Conservation (phyloP, 1,140 invertebrate genomes). For the Bombus turneri region DNA sequence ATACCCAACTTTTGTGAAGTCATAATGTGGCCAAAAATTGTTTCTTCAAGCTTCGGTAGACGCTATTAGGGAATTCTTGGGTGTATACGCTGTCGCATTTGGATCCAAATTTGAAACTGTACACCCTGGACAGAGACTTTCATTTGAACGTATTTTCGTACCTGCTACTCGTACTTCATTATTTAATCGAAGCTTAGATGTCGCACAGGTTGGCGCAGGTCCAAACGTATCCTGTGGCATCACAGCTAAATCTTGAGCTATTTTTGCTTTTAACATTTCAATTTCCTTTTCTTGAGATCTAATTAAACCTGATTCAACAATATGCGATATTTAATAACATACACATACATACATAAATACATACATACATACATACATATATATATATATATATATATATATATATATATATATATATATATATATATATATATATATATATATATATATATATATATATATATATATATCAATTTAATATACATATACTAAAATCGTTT, state of each 20-base stretch:
- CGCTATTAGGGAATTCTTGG: conserved; percentile 86
- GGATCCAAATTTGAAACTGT: conserved; percentile 91
- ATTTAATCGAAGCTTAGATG: conserved; percentile 85
- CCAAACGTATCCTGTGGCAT: conserved; percentile 91
- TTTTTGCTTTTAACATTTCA: conserved; percentile 93
- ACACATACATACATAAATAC: neutral
- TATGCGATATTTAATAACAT: neutral
- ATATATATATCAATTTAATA: neutral
- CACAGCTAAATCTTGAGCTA: conserved; percentile 95
- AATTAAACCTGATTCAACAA: conserved; percentile 85
- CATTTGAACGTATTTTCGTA: conserved; percentile 79
- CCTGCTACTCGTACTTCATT: conserved; percentile 78
- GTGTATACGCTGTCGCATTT: conserved; percentile 95
- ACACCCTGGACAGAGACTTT: conserved; percentile 80
- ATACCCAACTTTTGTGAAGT: conserved; percentile 62
- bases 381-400: no score
- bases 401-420: no score
- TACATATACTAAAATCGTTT: neutral
- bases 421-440: no score
- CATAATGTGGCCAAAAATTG: conserved; percentile 60
- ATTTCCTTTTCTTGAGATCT: conserved; percentile 94
- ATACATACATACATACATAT: no score
- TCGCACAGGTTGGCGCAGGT: conserved; percentile 78
- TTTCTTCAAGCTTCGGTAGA: conserved; percentile 84
- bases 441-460: no score